These are phyloP conservation scores for Galemys pyrenaicus DNA, from an alignment of 2,113 vertebrate species.

Conservation along the genomic window DNA sequence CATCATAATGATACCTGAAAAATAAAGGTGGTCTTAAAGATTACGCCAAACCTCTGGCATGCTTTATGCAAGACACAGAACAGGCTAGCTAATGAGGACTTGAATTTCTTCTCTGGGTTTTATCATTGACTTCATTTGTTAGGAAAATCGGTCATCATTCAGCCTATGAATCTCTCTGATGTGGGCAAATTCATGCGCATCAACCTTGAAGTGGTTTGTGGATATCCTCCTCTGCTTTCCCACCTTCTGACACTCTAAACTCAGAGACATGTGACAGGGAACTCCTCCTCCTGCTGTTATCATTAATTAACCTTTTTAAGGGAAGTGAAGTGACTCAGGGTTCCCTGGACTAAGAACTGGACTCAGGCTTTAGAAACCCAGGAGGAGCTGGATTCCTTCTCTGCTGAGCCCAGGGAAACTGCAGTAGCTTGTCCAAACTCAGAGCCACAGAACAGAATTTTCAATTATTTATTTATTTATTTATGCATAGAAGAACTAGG, in stretches of 20 bases:
- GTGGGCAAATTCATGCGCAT: neutral
- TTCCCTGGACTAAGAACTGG: neutral
- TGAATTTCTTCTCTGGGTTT: neutral
- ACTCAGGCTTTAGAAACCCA: neutral
- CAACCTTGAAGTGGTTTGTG: neutral
- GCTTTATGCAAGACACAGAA: neutral
- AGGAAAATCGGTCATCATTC: neutral
- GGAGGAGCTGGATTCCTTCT: neutral
- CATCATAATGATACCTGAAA: slow-evolving; percentile 83
- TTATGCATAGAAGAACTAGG: too few species aligned
- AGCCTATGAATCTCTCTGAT: neutral
- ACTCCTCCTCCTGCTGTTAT: neutral
- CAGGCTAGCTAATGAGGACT: neutral
- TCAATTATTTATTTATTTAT: too few species aligned
- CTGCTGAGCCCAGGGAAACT: neutral
- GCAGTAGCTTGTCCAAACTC: neutral
- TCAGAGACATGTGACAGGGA: neutral
- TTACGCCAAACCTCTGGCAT: neutral
- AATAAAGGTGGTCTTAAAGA: neutral
- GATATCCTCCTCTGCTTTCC: neutral
- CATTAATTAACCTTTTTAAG: neutral
- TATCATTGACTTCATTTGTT: neutral
- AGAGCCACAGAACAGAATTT: neutral
- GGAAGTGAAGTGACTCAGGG: fast-evolving
- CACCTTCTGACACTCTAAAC: neutral